Evolutionary conservation across 2,888 invertebrate genomes (phyloP), one percentile per base, ranked within the genome.

Genomic region (Plutella xylostella): DNA sequence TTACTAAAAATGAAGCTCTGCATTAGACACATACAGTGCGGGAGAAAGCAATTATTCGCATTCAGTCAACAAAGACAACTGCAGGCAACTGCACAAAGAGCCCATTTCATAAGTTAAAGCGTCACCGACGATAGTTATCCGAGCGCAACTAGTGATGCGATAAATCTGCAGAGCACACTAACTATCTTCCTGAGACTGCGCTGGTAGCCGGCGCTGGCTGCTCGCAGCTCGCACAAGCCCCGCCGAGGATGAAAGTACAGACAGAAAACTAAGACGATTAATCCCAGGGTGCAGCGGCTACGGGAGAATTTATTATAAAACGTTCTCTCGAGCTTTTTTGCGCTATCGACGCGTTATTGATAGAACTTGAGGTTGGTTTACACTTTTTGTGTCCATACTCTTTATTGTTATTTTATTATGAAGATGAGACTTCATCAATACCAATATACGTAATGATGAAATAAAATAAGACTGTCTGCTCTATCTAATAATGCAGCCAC

Each of bases 261-360:
- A 75, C 76, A 77, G 75, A 76, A 78, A 80, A 80, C 77, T 77
- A 78, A 78, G 79, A 72, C 78, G 78, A 80, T 79, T 82, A 80
- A 82, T 82, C 76, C 80, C 77, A 63, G 72, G 38, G 46, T 34
- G 72, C 68, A 68, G 68, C 66, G 60, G 65, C 57, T 62, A 63
- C 67, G 60, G 54, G 71, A 72, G 71, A 78, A 78, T 78, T 77
- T 80, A 79, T 79, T 77, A 79, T 78, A 78, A 80, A 79, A 72
- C 64, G 69, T 66, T 68, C 68, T 60, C 70, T 60, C 61, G 61
- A 65, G 59, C 66, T 63, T 68, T 67, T 42, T 30, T 35, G 21
- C 17, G 22, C 25, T 15, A 18, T 40, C 45, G 35, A 30, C 42
- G 41, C 39, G 30, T 41, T 41, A 28, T 18, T 12, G 25, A 37